A percentile compares a stretch with the other conserved stretches of the same genome.
Conservation (phyloP, 2,113 vertebrate genomes). For the Taxidea taxus region DNA sequence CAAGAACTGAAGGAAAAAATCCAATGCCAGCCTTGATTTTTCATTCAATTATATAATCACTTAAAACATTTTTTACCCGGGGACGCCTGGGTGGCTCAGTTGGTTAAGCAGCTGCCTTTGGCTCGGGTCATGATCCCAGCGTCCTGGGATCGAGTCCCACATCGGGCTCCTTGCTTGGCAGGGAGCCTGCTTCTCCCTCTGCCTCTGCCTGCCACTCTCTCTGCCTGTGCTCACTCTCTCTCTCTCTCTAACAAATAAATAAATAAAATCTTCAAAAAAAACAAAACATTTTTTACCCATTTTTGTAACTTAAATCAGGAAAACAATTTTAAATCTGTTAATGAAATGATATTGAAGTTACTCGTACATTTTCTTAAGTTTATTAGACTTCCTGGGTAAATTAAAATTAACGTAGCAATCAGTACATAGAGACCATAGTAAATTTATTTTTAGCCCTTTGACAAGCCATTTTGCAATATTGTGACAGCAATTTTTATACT, state of each 20-base stretch:
- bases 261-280: no score
- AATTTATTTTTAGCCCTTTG: not conserved
- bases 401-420: not conserved
- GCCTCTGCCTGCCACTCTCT: no score
- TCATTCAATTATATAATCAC: not conserved
- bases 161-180: no score
- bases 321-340: not conserved
- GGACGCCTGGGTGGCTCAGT: no score
- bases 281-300: not conserved
- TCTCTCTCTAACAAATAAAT: no score
- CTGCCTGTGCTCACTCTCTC: no score
- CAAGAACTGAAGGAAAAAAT: not conserved
- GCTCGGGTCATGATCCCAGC: no score
- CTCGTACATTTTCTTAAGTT: not conserved
- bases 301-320: not conserved
- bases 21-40: not conserved
- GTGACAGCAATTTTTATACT: not conserved
- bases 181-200: no score
- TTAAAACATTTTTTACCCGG: not conserved
- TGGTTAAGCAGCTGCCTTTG: no score
- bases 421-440: not conserved
- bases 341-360: not conserved
- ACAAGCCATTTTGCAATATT: not conserved
- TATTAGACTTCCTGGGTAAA: not conserved
- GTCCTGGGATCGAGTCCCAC: no score